phyloP scores from a whole-genome alignment of 30 jellyfish, hydroid and myxozoan species.

The Aurelia sp. region DNA sequence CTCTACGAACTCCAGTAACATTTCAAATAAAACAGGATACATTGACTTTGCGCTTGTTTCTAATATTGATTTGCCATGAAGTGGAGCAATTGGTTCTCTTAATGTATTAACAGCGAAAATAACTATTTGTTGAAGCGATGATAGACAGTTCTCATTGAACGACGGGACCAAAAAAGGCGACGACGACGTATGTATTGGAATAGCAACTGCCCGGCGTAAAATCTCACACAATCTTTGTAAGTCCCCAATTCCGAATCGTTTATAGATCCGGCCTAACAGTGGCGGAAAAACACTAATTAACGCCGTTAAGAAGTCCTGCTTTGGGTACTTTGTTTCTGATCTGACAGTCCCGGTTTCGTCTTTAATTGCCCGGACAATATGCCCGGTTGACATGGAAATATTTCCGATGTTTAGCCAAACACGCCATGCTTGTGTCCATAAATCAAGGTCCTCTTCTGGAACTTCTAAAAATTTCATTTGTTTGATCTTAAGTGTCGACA shows the following conservation, averaged over 20 bases:
- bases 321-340: constrained; percentile 72
- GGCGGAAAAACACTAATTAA: constrained; percentile 89
- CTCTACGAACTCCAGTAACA: constrained; percentile 76
- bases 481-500: constrained; percentile 26
- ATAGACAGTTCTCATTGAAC: constrained; percentile 84
- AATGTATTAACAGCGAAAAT: constrained; percentile 56
- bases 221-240: constrained; percentile 85
- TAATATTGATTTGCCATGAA: constrained; percentile 46
- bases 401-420: constrained; percentile 92
- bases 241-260: constrained; percentile 94
- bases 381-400: constrained; percentile 78
- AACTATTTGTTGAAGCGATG: constrained; percentile 87
- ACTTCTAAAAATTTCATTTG: constrained; percentile 58
- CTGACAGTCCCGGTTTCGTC: constrained; percentile 72
- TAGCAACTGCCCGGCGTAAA: constrained; percentile 77
- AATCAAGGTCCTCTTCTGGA: constrained; percentile 76
- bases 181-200: constrained; percentile 92
- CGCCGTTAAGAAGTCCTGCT: constrained; percentile 91
- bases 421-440: constrained; percentile 97
- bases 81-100: constrained; percentile 71
- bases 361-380: constrained; percentile 60
- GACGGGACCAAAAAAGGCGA: constrained; percentile 90
- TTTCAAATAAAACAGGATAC: constrained; percentile 79
- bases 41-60: constrained; percentile 76
- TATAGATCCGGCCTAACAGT: constrained; percentile 81